Evolutionary conservation across 2,797 vertebrate species (phyloP).

Genomic region (Ciconia nigra): DNA sequence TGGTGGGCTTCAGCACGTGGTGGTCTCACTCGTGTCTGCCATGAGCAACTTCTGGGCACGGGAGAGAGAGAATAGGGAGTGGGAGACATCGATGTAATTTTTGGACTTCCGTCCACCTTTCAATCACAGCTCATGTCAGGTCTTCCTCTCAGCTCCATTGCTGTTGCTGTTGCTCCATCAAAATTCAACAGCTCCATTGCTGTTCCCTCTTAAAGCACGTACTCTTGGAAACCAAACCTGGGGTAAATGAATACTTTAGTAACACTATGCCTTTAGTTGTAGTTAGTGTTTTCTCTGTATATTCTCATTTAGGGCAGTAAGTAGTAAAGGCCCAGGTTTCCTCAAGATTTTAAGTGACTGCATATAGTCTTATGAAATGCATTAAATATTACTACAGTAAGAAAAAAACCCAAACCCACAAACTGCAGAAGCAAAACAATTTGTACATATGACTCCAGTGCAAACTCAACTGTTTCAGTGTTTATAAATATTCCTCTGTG

Average conservation of each 20-base stretch:
- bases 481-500: conserved; percentile 80
- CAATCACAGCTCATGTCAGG: background rate
- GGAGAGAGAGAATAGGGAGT: background rate
- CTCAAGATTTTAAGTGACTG: conserved; percentile 41
- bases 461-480: conserved; percentile 68
- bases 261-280: background rate
- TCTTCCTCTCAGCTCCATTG: background rate
- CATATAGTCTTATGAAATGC: conserved; percentile 28
- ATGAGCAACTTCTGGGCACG: fast-evolving
- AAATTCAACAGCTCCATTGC: background rate
- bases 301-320: conserved; percentile 1
- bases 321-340: background rate
- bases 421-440: conserved; percentile 71
- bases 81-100: fast-evolving
- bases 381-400: conserved; percentile 58
- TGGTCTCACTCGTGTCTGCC: background rate
- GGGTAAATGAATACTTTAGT: background rate
- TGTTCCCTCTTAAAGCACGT: background rate
- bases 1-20: background rate
- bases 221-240: background rate
- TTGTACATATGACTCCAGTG: conserved; percentile 56
- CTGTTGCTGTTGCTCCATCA: too few species aligned
- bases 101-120: background rate
- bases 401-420: background rate
- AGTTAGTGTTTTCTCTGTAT: background rate